Evolutionary conservation across 1,140 invertebrate species (phyloP), one percentile per base, ranked within the genome.

Genomic region (Adelges cooleyi): DNA sequence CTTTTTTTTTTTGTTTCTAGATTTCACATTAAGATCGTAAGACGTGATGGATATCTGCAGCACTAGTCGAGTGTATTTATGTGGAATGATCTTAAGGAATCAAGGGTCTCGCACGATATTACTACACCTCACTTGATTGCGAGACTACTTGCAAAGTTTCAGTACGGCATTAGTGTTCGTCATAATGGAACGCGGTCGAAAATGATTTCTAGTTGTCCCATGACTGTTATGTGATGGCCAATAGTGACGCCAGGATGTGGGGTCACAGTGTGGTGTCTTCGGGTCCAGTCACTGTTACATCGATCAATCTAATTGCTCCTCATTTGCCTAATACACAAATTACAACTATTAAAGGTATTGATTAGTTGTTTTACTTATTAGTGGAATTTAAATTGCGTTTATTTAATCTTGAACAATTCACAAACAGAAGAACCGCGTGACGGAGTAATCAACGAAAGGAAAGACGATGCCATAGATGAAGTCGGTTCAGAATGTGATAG

Each of bases 401-500:
- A 17, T 15, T n/a, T n/a, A 22, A n/a, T 17, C 6, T 48, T 22
- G 8, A 40, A 40, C n/a, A n/a, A n/a, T n/a, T n/a, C n/a, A n/a
- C n/a, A n/a, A n/a, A 38, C 23, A 54, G 54, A 67, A 13, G 66
- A 67, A 59, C 62, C 62, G 13, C 29, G 51, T 29, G 51, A 62
- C 8, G 52, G 65, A 13, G 51, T 52, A 25, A 49, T 56, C 23
- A 46, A 40, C 11, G 56, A 62, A 25, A 42, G n/a, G 11, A 51
- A 46, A 52, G 54, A 49, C n/a, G 36, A 46, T 18, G 71, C 68
- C 4, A 71, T 72, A 17, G 72, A 76, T 51, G 77, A 79, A 15
- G 77, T 79, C 48, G 73, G 74, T 22, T 78, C 79, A 38, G 79
- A 78, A 25, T 80, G 79, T 56, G 79, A 80, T 67, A 75, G 76